Evolutionary conservation across 2,113 vertebrate genomes (phyloP).

Genomic region (Arenaria interpres): DNA sequence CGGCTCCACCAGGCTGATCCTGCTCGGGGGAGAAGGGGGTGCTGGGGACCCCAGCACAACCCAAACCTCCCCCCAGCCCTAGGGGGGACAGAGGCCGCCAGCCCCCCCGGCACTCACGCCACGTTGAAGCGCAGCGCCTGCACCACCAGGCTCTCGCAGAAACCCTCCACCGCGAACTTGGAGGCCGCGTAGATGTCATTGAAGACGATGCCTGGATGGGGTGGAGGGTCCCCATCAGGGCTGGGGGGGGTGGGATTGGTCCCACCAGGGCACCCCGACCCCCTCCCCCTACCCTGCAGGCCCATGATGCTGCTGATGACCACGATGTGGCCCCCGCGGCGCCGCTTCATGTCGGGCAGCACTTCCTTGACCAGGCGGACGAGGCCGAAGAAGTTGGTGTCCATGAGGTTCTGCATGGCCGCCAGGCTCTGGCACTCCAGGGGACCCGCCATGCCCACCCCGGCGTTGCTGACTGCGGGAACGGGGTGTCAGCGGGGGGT

Average conservation of each 20-base stretch:
- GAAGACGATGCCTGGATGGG: constrained; percentile 71
- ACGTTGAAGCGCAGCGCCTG: constrained; percentile 78
- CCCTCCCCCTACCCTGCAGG: constrained; percentile 66
- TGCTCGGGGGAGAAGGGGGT: background rate
- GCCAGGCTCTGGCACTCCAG: constrained; percentile 79
- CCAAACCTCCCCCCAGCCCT: accelerated
- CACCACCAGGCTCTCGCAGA: constrained; percentile 80
- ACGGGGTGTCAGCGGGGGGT: accelerated
- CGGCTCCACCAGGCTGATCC: constrained; percentile 79
- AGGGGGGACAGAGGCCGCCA: accelerated
- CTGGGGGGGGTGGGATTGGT: background rate
- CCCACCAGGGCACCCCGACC: accelerated
- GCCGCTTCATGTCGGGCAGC: constrained; percentile 78
- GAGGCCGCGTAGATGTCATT: constrained; percentile 77
- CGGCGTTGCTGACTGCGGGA: constrained; percentile 79
- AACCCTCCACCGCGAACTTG: constrained; percentile 80
- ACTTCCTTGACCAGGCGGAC: constrained; percentile 77
- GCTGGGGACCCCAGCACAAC: background rate
- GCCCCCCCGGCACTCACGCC: constrained; percentile 63
- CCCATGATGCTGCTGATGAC: constrained; percentile 82
- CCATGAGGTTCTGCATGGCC: constrained; percentile 73
- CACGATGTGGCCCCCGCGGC: constrained; percentile 70
- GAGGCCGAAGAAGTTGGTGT: constrained; percentile 80
- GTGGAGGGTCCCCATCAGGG: accelerated
- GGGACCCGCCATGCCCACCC: constrained; percentile 79